Conservation (phyloP, 2,113 vertebrate genomes). For the Nothobranchius furzeri region DNA sequence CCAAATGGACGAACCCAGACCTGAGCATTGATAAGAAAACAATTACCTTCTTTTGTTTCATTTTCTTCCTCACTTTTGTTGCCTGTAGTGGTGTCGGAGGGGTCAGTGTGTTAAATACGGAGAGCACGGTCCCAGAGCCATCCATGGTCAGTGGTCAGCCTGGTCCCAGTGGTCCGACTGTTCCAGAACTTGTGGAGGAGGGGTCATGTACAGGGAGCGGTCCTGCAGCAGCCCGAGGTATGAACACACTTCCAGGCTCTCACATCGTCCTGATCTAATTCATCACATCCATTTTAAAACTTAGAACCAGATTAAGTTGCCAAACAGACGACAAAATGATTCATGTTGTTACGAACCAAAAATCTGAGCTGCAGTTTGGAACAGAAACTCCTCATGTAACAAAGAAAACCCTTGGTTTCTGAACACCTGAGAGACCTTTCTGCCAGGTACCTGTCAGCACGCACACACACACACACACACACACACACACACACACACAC, state of each 20-base stretch:
- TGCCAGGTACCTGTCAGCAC: conserved; percentile 67
- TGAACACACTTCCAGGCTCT: conserved; percentile 6
- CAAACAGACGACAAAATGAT: conserved; percentile 49
- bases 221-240: conserved; percentile 93
- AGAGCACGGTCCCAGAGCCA: conserved; percentile 87
- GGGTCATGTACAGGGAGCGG: conserved; percentile 88
- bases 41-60: conserved; percentile 23
- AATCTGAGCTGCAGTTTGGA: conserved; percentile 12
- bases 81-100: conserved; percentile 92
- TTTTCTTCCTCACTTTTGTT: conserved; percentile 8
- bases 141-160: conserved; percentile 92
- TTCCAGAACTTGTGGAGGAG: conserved; percentile 91
- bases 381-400: conserved; percentile 41
- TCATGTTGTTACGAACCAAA: conserved; percentile 36
- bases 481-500: not conserved
- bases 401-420: conserved; percentile 2
- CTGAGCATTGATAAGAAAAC: conserved; percentile 46
- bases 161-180: conserved; percentile 96
- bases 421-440: conserved; percentile 56
- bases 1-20: conserved; percentile 52
- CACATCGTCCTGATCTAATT: conserved; percentile 18
- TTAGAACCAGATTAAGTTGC: conserved; percentile 16
- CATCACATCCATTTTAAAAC: conserved; percentile 27
- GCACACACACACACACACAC: conserved; percentile 1
- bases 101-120: conserved; percentile 93